Evolutionary conservation across 2,888 invertebrate genomes (phyloP).

Genomic region (Dicycla oo): DNA sequence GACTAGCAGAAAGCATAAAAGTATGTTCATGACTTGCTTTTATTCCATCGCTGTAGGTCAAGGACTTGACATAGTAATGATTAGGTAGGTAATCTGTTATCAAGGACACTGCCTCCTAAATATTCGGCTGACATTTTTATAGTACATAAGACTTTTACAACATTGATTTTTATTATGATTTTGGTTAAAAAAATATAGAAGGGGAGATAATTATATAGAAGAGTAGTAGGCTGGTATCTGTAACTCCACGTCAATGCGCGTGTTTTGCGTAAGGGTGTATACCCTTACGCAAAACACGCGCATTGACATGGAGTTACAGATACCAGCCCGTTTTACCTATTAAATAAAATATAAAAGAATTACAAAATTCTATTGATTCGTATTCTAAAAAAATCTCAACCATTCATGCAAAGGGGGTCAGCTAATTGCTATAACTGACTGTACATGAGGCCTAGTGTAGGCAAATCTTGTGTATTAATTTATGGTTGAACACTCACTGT

Average conservation of each 20-base stretch:
- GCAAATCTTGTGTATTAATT: neutral
- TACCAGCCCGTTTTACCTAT: too few species aligned
- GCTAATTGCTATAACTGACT: too few species aligned
- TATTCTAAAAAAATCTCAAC: too few species aligned
- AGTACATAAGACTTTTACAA: neutral
- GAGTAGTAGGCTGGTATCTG: too few species aligned
- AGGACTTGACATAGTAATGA: slow-evolving; percentile 24
- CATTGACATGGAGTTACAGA: too few species aligned
- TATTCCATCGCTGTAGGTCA: slow-evolving; percentile 35
- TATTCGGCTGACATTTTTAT: slow-evolving; percentile 1
- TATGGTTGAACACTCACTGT: neutral
- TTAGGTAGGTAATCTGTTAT: slow-evolving; percentile 17
- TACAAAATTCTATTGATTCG: too few species aligned
- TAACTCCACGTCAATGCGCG: too few species aligned
- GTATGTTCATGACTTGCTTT: slow-evolving; percentile 37
- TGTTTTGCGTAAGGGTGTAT: too few species aligned
- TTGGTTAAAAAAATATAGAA: neutral
- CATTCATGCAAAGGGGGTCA: too few species aligned
- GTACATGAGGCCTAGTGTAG: neutral
- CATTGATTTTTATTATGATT: neutral
- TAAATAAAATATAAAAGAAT: too few species aligned
- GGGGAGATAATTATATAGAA: too few species aligned
- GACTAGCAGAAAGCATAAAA: neutral
- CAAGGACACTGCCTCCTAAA: slow-evolving; percentile 19
- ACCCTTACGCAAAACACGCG: too few species aligned